These are phyloP conservation scores for Dicrostonyx torquatus DNA, from an alignment of 2,797 vertebrate species.

Conservation along the genomic window DNA sequence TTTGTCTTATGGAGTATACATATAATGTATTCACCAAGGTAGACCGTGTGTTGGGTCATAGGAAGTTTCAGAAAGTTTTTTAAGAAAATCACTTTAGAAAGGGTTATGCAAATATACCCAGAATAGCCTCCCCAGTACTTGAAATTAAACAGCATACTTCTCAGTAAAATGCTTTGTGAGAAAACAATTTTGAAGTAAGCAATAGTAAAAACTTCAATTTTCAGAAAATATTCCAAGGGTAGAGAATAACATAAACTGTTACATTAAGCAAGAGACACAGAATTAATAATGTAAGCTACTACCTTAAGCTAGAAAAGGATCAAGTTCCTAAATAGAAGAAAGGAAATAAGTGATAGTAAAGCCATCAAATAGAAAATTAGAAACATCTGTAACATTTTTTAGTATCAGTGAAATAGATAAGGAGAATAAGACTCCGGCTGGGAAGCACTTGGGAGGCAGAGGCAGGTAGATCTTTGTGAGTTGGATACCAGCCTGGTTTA, in stretches of 20 bases:
- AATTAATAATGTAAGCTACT: neutral
- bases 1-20: too few species aligned
- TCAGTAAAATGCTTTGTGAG: neutral
- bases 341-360: neutral
- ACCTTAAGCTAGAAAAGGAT: neutral
- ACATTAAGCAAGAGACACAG: neutral
- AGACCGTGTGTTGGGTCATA: neutral
- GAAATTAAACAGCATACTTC: neutral
- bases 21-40: neutral
- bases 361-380: neutral
- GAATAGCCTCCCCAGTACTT: neutral
- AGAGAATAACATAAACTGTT: neutral
- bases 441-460: too few species aligned
- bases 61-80: neutral
- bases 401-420: too few species aligned
- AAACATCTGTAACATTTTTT: neutral
- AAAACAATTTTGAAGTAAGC: neutral
- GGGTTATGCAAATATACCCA: neutral
- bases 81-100: neutral
- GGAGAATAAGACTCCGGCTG: too few species aligned
- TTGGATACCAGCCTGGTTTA: too few species aligned
- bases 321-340: neutral
- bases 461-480: too few species aligned
- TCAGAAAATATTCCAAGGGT: neutral
- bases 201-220: neutral